Base-by-base conservation (phyloP, 2,888 invertebrate genomes). In the Rhodophaea formosa region DNA sequence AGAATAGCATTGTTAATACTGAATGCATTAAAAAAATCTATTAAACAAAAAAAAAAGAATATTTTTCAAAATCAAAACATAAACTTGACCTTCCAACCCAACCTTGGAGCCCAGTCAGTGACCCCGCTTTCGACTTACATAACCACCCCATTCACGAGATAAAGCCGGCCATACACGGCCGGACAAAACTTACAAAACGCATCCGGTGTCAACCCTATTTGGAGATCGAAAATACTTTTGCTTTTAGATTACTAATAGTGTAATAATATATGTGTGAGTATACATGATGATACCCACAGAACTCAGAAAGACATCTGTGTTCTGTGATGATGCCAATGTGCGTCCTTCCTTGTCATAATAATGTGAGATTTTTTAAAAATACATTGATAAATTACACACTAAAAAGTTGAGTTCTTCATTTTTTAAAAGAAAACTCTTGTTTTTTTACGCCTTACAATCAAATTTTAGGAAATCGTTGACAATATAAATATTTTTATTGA, bases 81-180 rank as follows among this genome's bases (percentile, higher is more conserved):
- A 51, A 49, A 32, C 47, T 47, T 56, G 46, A 56, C 47, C 46
- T 47, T 55, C 3, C 32, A 17, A 44, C 32, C 6, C 39, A 47
- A 47, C 56, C 56, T 56, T 56, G 56, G 47, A 47, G 5, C 1
- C 17, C 29, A 47, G 8, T 14, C 29, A 14, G 15, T 23, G 55
- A 55, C 55, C 47, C 39, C 17, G 45, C 55, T 55, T 54, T 54
- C 54, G 29, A 5, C 16, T 55, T 56, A 39, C 56, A 56, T 56
- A 56, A 56, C 56, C 16, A 52, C 47, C 55, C 47, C 47, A 55
- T 46, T 16, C 46, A 35, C n/a, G 8, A 14, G 15, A 30, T 14
- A 46, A 45, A 39, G 47, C 56, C n/a, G 23, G 8, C 53, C 43
- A 53, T 53, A 43, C n/a, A 43, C 42, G 42, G 23, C 7, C 23